Evolutionary conservation across 2,113 vertebrate species (phyloP).

Genomic region (Bubo blakistoni): DNA sequence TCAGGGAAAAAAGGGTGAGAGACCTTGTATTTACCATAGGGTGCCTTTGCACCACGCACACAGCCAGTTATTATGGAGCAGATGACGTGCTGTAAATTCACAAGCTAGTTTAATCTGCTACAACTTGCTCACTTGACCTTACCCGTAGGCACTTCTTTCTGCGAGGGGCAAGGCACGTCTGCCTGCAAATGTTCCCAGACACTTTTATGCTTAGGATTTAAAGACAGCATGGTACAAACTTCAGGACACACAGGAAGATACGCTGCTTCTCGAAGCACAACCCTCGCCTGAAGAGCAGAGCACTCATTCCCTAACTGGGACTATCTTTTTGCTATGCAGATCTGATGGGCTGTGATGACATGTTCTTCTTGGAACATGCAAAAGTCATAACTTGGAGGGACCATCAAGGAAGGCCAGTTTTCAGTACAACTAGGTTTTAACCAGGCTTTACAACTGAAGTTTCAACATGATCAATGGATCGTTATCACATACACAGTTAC

Average conservation of each 20-base stretch:
- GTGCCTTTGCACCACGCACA: neutral
- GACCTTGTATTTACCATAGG: neutral
- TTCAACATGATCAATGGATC: neutral
- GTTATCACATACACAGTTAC: neutral
- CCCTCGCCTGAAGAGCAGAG: neutral
- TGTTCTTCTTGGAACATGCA: neutral
- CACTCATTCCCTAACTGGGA: neutral
- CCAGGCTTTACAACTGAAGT: neutral
- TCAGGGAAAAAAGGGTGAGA: neutral
- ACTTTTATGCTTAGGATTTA: neutral
- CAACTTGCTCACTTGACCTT: slow-evolving; percentile 12
- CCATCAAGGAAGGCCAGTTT: neutral
- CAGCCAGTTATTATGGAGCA: neutral
- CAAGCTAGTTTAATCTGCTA: neutral
- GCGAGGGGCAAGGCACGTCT: neutral
- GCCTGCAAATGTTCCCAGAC: neutral
- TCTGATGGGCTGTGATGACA: neutral
- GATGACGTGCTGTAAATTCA: neutral
- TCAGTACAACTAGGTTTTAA: neutral
- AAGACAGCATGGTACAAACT: neutral
- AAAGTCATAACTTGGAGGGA: neutral
- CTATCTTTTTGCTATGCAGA: neutral
- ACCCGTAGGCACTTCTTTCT: neutral
- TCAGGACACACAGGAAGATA: neutral
- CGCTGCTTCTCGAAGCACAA: neutral